Evolutionary conservation across 2,113 vertebrate species (phyloP).

Genomic region (Cyphomyrus discorhynchus): DNA sequence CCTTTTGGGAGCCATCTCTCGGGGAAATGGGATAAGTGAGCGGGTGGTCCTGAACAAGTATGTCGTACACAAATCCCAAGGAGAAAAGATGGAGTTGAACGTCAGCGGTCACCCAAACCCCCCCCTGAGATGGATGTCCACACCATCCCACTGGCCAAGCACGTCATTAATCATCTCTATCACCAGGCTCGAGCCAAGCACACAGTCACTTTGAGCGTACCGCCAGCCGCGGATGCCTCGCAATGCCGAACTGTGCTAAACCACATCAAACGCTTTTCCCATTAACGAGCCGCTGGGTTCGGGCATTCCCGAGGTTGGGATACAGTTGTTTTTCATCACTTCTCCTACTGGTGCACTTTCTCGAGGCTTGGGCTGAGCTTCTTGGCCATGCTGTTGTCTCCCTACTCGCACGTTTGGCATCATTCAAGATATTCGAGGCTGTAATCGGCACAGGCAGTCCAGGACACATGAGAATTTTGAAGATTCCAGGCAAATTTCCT

Average conservation of each 20-base stretch:
- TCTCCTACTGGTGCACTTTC: constrained; percentile 54
- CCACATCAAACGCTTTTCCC: background rate
- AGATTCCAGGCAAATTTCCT: background rate
- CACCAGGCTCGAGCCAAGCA: background rate
- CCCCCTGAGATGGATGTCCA: background rate
- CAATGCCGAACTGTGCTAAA: background rate
- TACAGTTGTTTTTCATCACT: background rate
- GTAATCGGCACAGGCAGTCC: background rate
- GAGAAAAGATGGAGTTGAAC: constrained; percentile 29
- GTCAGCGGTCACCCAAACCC: constrained; percentile 52
- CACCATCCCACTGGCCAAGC: background rate
- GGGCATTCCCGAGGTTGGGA: background rate
- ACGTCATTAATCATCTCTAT: background rate
- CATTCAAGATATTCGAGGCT: background rate
- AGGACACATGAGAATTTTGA: background rate
- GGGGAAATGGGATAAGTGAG: background rate
- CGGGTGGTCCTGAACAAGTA: background rate
- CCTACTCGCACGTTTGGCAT: background rate
- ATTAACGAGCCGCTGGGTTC: background rate
- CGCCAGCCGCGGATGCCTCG: background rate
- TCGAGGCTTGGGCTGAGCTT: constrained; percentile 58
- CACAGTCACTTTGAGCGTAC: background rate
- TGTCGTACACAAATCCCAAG: background rate
- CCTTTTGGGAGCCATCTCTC: background rate
- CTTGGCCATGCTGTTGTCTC: background rate